phyloP scores from a whole-genome alignment of 2,113 vertebrate genomes.

The Capreolus pygargus region DNA sequence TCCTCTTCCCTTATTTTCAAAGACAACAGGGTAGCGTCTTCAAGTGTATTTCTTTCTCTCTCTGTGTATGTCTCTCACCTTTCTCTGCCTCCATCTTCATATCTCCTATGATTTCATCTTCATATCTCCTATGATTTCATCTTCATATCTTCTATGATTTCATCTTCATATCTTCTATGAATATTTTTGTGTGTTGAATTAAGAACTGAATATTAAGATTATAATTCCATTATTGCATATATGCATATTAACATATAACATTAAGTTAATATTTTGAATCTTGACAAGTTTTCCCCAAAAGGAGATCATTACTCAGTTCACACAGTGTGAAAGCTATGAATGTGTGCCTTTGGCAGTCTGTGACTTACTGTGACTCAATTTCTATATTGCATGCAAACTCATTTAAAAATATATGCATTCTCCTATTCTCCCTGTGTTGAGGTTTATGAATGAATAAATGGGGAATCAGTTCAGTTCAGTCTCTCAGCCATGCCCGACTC shows the following conservation, averaged over 20 bases:
- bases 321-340: not conserved
- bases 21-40: not conserved
- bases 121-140: not conserved
- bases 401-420: not conserved
- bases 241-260: conserved; percentile 39
- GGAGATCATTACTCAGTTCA: conserved; percentile 14
- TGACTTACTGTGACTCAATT: not conserved
- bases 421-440: not conserved
- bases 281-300: conserved; percentile 23
- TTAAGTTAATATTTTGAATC: not conserved
- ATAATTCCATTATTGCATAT: not conserved
- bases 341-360: not conserved
- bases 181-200: not conserved
- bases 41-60: not conserved
- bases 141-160: not conserved
- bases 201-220: conserved; percentile 8
- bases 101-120: not conserved
- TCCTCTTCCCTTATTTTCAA: not conserved
- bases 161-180: not conserved
- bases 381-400: not conserved
- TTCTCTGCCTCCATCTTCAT: not conserved
- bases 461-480: not conserved
- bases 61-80: not conserved
- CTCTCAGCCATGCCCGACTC: rapidly evolving
- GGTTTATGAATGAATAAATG: not conserved